Percentiles rank a stretch among this genome's conserved stretches.
Conservation (phyloP, 2,888 invertebrate genomes). For the Platynereis dumerilii region DNA sequence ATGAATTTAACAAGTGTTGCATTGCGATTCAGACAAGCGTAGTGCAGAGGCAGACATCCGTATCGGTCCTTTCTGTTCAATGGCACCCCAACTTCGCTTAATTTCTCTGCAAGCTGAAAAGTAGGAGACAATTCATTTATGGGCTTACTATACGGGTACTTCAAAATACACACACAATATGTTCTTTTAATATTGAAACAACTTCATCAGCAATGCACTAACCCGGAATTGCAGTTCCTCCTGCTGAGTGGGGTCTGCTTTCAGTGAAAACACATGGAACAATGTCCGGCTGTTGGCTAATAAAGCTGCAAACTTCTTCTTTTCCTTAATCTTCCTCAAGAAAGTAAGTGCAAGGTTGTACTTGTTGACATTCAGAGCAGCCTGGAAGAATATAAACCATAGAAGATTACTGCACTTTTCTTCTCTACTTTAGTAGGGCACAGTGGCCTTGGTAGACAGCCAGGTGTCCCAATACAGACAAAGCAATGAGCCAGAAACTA, state of each 20-base stretch:
- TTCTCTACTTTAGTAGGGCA: no score
- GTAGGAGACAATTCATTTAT: no score
- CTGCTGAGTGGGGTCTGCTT: slow-evolving; percentile 36
- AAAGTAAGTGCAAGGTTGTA: slow-evolving; percentile 64
- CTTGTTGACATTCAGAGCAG: slow-evolving; percentile 63
- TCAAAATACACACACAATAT: no score
- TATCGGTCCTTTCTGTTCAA: slow-evolving; percentile 55
- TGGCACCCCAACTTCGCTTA: slow-evolving; percentile 60
- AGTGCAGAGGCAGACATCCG: slow-evolving; percentile 62
- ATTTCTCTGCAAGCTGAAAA: slow-evolving; percentile 50
- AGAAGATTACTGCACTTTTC: no score
- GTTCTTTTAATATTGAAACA: no score
- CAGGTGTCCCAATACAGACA: no score
- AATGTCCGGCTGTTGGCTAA: slow-evolving; percentile 59
- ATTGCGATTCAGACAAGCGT: slow-evolving; percentile 62
- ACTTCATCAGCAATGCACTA: no score
- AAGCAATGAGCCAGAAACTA: no score
- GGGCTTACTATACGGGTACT: no score
- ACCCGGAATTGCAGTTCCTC: slow-evolving; percentile 15
- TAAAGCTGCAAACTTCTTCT: slow-evolving; percentile 42
- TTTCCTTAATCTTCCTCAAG: slow-evolving; percentile 54
- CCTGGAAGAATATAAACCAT: slow-evolving; percentile 45
- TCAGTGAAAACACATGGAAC: slow-evolving; percentile 61
- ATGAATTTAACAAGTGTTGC: slow-evolving; percentile 55
- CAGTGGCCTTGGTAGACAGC: no score